Base-by-base conservation (phyloP, 37 sponge, comb jelly and placozoan genomes). In the Halichondria panicea region DNA sequence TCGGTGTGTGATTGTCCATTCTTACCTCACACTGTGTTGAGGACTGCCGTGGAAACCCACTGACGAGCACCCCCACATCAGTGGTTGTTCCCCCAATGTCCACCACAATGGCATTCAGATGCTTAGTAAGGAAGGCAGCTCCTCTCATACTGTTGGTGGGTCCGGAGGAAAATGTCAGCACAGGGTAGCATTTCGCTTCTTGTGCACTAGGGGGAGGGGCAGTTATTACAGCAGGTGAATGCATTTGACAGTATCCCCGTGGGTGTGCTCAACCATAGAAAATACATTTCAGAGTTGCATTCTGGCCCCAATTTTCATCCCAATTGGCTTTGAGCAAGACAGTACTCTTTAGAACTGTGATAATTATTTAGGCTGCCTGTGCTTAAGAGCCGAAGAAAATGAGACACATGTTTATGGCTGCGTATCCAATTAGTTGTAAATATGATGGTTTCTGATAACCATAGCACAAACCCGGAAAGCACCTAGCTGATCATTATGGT, bases 81-180 rank as follows among this genome's bases (percentile, higher is more conserved):
- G 90, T 86, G 1, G 94, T 81, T 37, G 94, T 93, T 13, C 94
- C 94, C 44, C 94, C 94, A 62, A 93, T 85, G 66, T 93, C 94
- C 19, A 89, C 75, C 36, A 93, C 94, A 35, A 93, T 76, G 41
- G 87, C 94, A 82, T 93, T 54, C 35, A 38, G 18, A 2, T 81
- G n/a, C 6, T 80, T 84, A 34, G 87, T 78, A 45, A 93, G 83
- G 70, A 82, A 93, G 40, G 77, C 80, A 34, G 90, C 94, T 34
- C 94, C 94, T 45, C 94, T 41, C 90, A 89, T 89, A 50, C 94
- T 93, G 75, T 93, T 93, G 38, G 94, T 93, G 41, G 94, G 80
- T 0, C 94, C 94, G 22, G 90, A 93, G 45, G 94, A 85, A 64
- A 93, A 86, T 0, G 90, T 89, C 31, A 89, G 70, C n/a, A 93